phyloP scores from a whole-genome alignment of 2,797 vertebrate genomes.

The Enteromius mattozi region DNA sequence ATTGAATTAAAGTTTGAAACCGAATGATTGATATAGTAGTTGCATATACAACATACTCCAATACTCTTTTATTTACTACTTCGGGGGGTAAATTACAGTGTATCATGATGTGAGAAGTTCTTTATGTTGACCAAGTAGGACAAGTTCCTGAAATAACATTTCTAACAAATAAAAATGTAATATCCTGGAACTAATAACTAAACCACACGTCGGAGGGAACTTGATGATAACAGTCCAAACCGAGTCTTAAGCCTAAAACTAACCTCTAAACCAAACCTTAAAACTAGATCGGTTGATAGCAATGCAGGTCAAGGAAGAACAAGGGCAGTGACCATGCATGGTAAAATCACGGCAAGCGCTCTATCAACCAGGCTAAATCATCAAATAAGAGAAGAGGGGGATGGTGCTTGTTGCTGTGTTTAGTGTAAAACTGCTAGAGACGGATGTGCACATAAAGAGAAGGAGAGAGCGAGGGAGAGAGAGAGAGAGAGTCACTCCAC shows the following conservation, averaged over 20 bases:
- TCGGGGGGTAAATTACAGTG: background rate
- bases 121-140: background rate
- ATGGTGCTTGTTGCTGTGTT: slow-evolving; percentile 14
- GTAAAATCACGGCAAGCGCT: background rate
- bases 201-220: background rate
- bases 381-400: background rate
- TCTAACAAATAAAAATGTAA: background rate
- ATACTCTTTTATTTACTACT: background rate
- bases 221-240: background rate
- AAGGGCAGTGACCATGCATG: background rate
- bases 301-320: background rate
- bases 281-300: background rate
- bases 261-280: background rate
- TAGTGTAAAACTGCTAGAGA: slow-evolving; percentile 26
- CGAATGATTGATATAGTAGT: background rate
- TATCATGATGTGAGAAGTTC: background rate
- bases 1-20: background rate
- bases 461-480: slow-evolving; percentile 25
- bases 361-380: background rate
- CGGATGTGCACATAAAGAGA: slow-evolving; percentile 19
- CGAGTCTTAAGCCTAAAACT: background rate
- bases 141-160: background rate
- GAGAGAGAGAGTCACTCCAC: slow-evolving; percentile 29
- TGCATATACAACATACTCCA: background rate
- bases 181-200: background rate